Evolutionary conservation across 2,888 invertebrate species (phyloP), one percentile per base, ranked within the genome.

Genomic region (Cheiracanthium punctorium): DNA sequence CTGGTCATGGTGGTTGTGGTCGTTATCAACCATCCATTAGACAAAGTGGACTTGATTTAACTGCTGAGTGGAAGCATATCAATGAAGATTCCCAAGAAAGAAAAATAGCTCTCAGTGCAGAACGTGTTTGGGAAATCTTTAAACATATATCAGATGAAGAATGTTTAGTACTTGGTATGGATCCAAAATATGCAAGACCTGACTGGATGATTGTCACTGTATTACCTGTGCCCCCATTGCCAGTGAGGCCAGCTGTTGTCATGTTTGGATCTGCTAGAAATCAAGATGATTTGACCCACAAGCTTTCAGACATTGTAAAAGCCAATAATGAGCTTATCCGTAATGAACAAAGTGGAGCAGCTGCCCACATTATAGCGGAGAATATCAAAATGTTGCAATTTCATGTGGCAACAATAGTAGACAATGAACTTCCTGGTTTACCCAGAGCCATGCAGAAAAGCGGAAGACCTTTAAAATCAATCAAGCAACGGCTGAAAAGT

Each of bases 161-260:
- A 91, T 97, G 98, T 89, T 95, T 96, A 88, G 96, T 98, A 89
- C 93, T 98, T 89, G 95, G 95, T 65, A 98, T 99, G 98, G 98
- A 99, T 92, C 98, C 98, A 0, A 97, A 97, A 92, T 97, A 95
- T 92, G 97, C 99, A 0, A 94, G 99, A 73, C 99, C 99, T 7
- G 99, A 99, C 93, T 99, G 99, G 99, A 99, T 99, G 99, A 96
- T 99, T 89, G 94, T 98, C 7, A 98, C 99, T 1, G 98, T 98
- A 14, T 92, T 99, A 86, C 99, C 99, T 0, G 99, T 99, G 0
- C 98, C 99, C 0, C 99, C 99, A 1, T 92, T 99, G 30, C 95
- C 96, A 0, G 99, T 99, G 0, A 94, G 99, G 89, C 99, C 99
- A 0, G 98, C 99, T 76, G 99, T 99, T 5, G 97, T 99, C 10